These are phyloP conservation scores for Garra rufa DNA, from an alignment of 2,113 vertebrate species.

Conservation along the genomic window DNA sequence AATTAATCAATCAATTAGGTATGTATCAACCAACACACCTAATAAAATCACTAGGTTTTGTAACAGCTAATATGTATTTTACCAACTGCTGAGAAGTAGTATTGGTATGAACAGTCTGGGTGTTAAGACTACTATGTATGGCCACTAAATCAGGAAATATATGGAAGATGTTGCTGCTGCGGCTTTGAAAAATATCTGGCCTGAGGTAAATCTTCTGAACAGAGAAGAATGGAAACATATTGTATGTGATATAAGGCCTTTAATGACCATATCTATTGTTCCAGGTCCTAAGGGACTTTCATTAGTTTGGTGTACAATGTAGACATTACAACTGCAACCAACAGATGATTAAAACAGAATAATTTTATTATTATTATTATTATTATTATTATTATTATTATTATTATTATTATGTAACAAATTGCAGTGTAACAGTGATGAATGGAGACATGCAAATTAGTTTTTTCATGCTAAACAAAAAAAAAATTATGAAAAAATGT, in stretches of 20 bases:
- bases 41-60: background rate
- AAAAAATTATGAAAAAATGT: background rate
- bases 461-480: background rate
- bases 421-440: background rate
- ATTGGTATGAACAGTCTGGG: background rate
- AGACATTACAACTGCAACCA: too few relatives aligned
- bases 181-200: conserved; percentile 11
- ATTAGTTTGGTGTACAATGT: too few relatives aligned
- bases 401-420: too few relatives aligned
- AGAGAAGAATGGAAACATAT: background rate
- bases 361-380: too few relatives aligned
- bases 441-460: background rate
- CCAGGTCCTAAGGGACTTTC: background rate
- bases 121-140: background rate
- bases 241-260: conserved; percentile 5
- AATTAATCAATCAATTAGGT: background rate
- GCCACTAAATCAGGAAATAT: conserved; percentile 4
- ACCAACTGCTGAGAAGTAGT: background rate
- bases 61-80: background rate
- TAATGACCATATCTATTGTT: background rate
- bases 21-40: background rate
- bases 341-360: too few relatives aligned
- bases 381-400: too few relatives aligned
- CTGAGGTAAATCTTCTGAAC: conserved; percentile 9
- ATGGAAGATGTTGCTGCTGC: background rate